Evolutionary conservation across 2,888 invertebrate genomes (phyloP).

Genomic region (Pristionchus entomophagus): DNA sequence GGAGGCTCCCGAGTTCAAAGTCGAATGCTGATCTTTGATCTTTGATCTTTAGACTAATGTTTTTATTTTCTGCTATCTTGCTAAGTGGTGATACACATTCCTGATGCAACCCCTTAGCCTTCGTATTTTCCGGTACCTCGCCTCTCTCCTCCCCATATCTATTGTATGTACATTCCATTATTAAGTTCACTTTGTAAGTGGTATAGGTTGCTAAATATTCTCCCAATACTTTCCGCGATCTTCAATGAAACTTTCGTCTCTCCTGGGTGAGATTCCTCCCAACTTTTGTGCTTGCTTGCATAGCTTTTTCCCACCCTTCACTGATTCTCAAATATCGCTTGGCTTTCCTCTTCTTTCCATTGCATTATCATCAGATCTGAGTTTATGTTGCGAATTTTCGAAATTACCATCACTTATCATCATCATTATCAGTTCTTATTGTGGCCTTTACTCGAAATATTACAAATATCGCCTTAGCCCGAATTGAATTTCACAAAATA

Average conservation of each 20-base stretch:
- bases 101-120: slow-evolving; percentile 1
- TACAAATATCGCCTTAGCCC: slow-evolving; percentile 26
- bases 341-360: slow-evolving; percentile 18
- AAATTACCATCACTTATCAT: background rate
- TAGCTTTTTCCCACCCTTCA: background rate
- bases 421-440: background rate
- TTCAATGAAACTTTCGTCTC: background rate
- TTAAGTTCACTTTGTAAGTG: background rate
- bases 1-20: background rate
- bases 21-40: background rate
- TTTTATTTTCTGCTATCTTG: background rate
- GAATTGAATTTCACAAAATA: slow-evolving; percentile 14
- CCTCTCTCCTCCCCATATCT: background rate
- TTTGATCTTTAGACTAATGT: background rate
- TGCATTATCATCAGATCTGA: slow-evolving; percentile 30
- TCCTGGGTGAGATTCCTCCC: background rate
- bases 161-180: slow-evolving; percentile 25
- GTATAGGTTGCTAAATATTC: too few species aligned
- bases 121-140: background rate
- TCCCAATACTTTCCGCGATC: too few species aligned
- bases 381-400: background rate
- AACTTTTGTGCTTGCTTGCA: background rate
- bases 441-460: background rate
- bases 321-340: slow-evolving; percentile 20
- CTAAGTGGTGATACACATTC: slow-evolving; percentile 20